Base-by-base conservation (phyloP, 2,888 invertebrate genomes). In the Lucinisca nassula region DNA sequence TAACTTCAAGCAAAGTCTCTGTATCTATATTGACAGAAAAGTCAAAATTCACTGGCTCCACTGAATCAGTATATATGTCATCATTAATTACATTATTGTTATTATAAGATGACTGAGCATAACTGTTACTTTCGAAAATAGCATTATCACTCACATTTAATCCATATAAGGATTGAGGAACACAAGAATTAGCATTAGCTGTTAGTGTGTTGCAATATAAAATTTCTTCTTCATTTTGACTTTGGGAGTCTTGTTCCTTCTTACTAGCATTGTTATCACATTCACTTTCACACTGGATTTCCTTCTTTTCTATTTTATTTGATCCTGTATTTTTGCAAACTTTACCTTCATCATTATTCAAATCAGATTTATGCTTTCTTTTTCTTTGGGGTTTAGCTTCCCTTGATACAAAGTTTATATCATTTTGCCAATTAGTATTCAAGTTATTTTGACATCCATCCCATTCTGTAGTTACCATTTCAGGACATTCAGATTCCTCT, bases 301-400 rank as follows among this genome's bases (percentile, higher is more conserved):
- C 45, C 24, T 74, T 37, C 21, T 24, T 21, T 24, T 32, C 75
- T 24, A 30, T 32, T 32, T n/a, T 10, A 10, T n/a, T 38, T 58
- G 24, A 21, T 58, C n/a, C 37, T 12, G n/a, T n/a, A n/a, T n/a
- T n/a, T n/a, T n/a, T n/a, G n/a, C n/a, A n/a, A n/a, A n/a, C n/a
- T n/a, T 30, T 61, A 40, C 61, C 45, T 37, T 21, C n/a, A n/a
- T 40, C 61, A 40, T 55, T 51, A 37, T 55, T 32, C 6, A 0
- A 21, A n/a, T 21, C 32, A 27, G 21, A 55, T 17, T 49, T 40
- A 30, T 73, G 51, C 61, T 67, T 76, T 67, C 49, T 81, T 32
- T 45, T 51, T 38, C 81, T 85, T 40, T 81, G 81, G 24, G 77
- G 85, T 81, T 80, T 85, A 35, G 67, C 67, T 67, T 1, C 4